Percentiles rank a stretch among this genome's conserved stretches.
Evolutionary conservation across 2,888 invertebrate genomes (phyloP).

Genomic region (Allolobophora icterica): DNA sequence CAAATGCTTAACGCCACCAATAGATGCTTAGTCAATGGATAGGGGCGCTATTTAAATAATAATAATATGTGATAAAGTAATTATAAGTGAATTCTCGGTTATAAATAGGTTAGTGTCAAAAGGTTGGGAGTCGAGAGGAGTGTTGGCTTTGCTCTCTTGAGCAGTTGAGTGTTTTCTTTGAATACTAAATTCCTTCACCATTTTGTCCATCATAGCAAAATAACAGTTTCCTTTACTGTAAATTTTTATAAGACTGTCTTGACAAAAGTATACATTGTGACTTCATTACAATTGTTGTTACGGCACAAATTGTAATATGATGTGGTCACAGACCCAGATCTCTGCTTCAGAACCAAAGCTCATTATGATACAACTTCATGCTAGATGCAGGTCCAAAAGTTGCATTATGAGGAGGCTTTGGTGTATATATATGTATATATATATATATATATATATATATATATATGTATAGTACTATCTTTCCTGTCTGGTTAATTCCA

Average conservation of each 20-base stretch:
- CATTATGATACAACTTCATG: background rate
- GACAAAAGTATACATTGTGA: background rate
- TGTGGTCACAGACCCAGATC: background rate
- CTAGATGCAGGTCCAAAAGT: background rate
- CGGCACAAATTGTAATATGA: background rate
- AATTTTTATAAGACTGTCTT: background rate
- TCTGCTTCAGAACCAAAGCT: background rate
- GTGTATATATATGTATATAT: background rate
- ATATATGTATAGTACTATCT: background rate
- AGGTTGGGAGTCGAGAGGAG: background rate
- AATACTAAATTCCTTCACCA: background rate
- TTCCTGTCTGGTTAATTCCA: background rate
- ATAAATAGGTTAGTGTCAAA: background rate
- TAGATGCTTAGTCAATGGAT: background rate
- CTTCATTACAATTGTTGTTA: background rate
- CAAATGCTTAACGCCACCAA: background rate
- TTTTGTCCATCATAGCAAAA: background rate
- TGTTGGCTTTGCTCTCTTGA: background rate
- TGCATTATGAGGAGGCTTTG: background rate
- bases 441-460: no score
- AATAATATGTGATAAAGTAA: background rate
- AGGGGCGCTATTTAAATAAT: background rate
- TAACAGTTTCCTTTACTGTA: background rate
- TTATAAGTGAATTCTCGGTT: background rate
- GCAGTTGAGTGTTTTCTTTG: background rate